These are phyloP conservation scores for Xenopus laevis DNA, from an alignment of 2,113 vertebrate genomes.

Conservation along the genomic window DNA sequence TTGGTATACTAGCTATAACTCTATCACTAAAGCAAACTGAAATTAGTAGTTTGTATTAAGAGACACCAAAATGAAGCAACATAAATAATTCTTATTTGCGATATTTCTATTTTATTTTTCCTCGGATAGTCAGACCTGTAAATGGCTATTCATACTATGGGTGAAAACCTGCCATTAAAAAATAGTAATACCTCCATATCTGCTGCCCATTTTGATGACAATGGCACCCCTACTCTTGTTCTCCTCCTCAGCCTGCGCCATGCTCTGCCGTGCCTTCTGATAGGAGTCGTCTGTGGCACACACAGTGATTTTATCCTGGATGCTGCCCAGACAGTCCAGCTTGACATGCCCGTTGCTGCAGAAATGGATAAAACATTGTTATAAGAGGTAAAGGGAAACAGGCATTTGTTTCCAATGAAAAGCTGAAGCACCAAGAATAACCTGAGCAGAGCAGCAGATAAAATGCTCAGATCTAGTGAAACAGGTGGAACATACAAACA, in stretches of 20 bases:
- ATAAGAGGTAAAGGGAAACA: background rate
- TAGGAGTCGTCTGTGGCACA: constrained; percentile 96
- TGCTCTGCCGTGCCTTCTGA: constrained; percentile 91
- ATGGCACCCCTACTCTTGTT: constrained; percentile 89
- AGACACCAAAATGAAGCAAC: too few species aligned
- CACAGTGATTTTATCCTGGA: constrained; percentile 97
- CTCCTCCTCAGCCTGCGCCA: constrained; percentile 95
- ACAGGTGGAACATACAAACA: background rate
- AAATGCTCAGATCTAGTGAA: background rate
- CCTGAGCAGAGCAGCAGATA: background rate
- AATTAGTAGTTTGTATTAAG: too few species aligned
- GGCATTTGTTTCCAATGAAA: background rate
- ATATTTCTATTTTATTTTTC: too few species aligned
- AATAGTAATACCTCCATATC: constrained; percentile 79
- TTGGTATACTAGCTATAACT: too few species aligned
- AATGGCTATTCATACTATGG: too few species aligned
- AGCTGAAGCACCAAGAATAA: background rate
- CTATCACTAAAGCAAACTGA: too few species aligned
- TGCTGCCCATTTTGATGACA: constrained; percentile 91
- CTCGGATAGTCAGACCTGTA: too few species aligned
- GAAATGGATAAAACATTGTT: constrained; percentile 19
- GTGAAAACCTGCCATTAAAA: too few species aligned
- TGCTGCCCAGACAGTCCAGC: constrained; percentile 90
- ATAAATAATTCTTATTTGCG: too few species aligned
- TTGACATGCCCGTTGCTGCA: constrained; percentile 84